Evolutionary conservation across 2,797 vertebrate genomes (phyloP), one percentile per base, ranked within the genome.

Genomic region (Podarcis lilfordi): DNA sequence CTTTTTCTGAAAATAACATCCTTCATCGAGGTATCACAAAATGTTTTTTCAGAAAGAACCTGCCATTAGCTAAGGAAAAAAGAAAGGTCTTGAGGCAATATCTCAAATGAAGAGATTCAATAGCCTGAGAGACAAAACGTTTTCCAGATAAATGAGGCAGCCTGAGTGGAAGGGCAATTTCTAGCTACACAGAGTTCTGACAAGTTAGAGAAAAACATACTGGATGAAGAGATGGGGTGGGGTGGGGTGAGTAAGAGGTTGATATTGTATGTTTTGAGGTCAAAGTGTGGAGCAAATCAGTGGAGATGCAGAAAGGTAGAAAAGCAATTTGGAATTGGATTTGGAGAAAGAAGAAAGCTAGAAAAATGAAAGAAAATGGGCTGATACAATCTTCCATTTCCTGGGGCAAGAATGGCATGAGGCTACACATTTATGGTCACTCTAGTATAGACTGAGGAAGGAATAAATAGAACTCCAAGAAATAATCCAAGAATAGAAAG

Each of bases 321-420:
- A 59, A 90, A 82, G 13, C 91, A 89, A 92, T 92, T 91, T 89
- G 90, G 86, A 86, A 85, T 1, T 19, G 89, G 66, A 77, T 92
- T 89, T 89, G 23, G 84, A 82, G 61, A 90, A 89, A 4, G 79
- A 4, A 87, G 61, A 87, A 91, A 85, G 71, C 81, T 86, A 45
- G 27, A 77, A 35, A 86, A 86, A 88, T 10, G 86, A 91, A 71
- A 86, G 93, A 91, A 82, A 25, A 35, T 50, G 61, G 83, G 68
- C 68, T 72, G 77, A 43, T 71, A 88, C 0, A 85, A 84, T 77
- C 59, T 89, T 77, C 81, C 45, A 59, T 85, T 17, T 89, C 86
- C 69, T 71, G 59, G 5, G 37, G 69, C 79, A 90, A 64, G 3
- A 75, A 43, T 79, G 82, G 81, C 37, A 77, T 23, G 40, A 72